phyloP scores from a whole-genome alignment of 1,140 invertebrate genomes.

The Zaprionus lachaisei region DNA sequence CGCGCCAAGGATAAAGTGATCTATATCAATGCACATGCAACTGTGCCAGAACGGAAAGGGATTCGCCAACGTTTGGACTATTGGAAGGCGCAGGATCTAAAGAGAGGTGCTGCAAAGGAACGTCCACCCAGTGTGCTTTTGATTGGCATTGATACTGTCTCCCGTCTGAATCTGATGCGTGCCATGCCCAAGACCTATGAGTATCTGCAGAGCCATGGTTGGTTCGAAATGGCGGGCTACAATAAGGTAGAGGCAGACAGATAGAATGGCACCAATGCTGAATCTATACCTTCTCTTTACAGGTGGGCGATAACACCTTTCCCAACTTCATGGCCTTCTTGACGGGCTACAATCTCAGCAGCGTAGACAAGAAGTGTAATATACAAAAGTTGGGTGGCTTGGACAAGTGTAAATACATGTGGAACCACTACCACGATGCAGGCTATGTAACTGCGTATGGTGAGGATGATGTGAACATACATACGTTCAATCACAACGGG shows the following conservation, averaged over 20 bases:
- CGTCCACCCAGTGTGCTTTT: conserved; percentile 86
- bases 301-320: conserved; percentile 90
- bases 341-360: conserved; percentile 86
- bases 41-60: conserved; percentile 38
- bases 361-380: conserved; percentile 85
- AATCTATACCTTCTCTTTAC: not conserved
- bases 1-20: conserved; percentile 50
- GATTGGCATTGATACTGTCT: conserved; percentile 92
- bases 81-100: conserved; percentile 11
- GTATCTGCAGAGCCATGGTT: conserved; percentile 86
- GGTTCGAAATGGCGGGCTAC: conserved; percentile 85
- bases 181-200: conserved; percentile 89
- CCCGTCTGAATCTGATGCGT: conserved; percentile 89
- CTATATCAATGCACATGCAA: conserved; percentile 61
- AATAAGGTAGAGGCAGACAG: conserved; percentile 82
- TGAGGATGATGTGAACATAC: conserved; percentile 90
- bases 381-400: conserved; percentile 84
- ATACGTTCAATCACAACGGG: conserved; percentile 92
- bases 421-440: conserved; percentile 89
- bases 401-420: conserved; percentile 90
- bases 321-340: conserved; percentile 91
- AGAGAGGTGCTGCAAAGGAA: not conserved
- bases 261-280: not conserved
- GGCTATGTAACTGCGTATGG: conserved; percentile 91
- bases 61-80: conserved; percentile 40